Percentiles rank a stretch among this genome's conserved stretches.
phyloP scores from a whole-genome alignment of 92 coral and sea anemone species.

The Palythoa heliodiscus region DNA sequence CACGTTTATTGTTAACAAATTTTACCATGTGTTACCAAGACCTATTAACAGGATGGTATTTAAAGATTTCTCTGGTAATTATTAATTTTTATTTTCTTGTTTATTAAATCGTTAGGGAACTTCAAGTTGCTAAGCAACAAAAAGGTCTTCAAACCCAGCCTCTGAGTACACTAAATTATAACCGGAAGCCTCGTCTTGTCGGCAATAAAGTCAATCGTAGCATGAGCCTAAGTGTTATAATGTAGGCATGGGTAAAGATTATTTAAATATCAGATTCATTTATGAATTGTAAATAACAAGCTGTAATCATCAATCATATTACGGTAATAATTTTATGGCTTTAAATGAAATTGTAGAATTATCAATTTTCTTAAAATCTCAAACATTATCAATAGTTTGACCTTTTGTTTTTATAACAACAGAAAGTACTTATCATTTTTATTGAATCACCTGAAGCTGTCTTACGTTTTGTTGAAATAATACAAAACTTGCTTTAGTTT shows the following conservation, averaged over 20 bases:
- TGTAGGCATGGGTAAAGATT: constrained; percentile 50
- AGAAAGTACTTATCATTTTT: no score
- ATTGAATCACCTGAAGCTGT: no score
- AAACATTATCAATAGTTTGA: background rate
- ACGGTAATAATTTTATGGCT: constrained; percentile 13
- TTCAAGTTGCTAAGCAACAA: constrained; percentile 43
- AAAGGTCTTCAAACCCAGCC: constrained; percentile 49
- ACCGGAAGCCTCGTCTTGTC: constrained; percentile 79
- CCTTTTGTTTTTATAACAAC: no score
- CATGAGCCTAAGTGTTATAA: constrained; percentile 92
- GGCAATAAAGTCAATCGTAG: constrained; percentile 94
- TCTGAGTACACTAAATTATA: constrained; percentile 50
- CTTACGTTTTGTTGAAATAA: no score
- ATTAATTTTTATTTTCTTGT: background rate
- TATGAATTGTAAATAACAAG: constrained; percentile 22
- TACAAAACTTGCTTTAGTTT: no score
- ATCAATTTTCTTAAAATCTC: background rate
- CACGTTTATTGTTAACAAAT: no score
- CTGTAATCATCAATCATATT: constrained; percentile 16
- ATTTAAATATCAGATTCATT: constrained; percentile 1
- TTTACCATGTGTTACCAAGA: background rate
- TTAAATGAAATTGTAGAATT: background rate
- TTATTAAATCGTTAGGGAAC: constrained; percentile 11
- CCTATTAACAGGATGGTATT: background rate
- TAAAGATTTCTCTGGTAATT: background rate